Evolutionary conservation across 2,888 invertebrate species (phyloP).

Genomic region (Phanerotoma sp.): DNA sequence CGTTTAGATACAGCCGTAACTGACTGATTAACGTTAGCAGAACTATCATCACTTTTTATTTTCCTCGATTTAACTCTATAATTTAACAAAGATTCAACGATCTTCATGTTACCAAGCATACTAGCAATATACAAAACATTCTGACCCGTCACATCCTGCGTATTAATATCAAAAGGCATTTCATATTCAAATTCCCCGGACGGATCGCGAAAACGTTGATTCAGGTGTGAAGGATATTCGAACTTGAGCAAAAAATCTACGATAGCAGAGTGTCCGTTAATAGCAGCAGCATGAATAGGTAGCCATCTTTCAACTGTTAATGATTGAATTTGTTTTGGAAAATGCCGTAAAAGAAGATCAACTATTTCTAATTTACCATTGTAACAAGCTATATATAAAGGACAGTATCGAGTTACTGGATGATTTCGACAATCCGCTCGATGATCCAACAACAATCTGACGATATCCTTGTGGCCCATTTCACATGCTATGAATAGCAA

Average conservation of each 20-base stretch:
- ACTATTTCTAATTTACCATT: constrained; percentile 81
- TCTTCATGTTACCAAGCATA: constrained; percentile 75
- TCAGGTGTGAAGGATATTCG: constrained; percentile 74
- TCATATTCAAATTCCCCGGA: constrained; percentile 79
- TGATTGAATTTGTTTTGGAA: constrained; percentile 82
- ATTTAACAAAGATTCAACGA: constrained; percentile 75
- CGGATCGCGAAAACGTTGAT: constrained; percentile 68
- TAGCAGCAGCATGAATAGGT: constrained; percentile 89
- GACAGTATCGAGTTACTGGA: constrained; percentile 88
- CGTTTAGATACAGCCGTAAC: constrained; percentile 60
- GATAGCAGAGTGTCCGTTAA: constrained; percentile 79
- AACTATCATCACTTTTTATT: constrained; percentile 59
- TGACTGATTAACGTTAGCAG: constrained; percentile 45
- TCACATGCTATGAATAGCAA: constrained; percentile 88
- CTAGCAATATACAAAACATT: constrained; percentile 89
- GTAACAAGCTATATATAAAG: constrained; percentile 87
- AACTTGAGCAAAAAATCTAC: constrained; percentile 79
- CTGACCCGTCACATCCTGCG: constrained; percentile 85
- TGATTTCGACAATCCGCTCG: constrained; percentile 89
- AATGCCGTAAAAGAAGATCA: constrained; percentile 72
- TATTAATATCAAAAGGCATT: constrained; percentile 91
- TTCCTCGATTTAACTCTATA: constrained; percentile 67
- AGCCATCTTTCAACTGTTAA: constrained; percentile 90
- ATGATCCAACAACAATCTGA: constrained; percentile 73
- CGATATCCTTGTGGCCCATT: constrained; percentile 77